Conservation (phyloP, 2,888 invertebrate species). For the Xylota sylvarum region DNA sequence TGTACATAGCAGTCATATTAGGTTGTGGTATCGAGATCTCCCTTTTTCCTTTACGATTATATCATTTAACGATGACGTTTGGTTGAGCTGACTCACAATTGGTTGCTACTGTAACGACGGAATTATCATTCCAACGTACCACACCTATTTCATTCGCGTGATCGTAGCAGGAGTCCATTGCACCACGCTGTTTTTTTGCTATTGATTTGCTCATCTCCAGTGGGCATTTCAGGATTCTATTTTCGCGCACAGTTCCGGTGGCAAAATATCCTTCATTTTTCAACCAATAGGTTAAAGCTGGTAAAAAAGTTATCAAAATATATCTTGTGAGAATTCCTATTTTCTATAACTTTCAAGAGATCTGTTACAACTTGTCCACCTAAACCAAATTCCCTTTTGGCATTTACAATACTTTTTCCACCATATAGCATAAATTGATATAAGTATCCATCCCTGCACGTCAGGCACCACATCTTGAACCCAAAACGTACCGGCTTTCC, state of each 20-base stretch:
- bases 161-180: slow-evolving; percentile 30
- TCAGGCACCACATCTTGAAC: slow-evolving; percentile 27
- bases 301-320: slow-evolving; percentile 39
- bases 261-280: slow-evolving; percentile 33
- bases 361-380: slow-evolving; percentile 15
- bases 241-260: slow-evolving; percentile 27
- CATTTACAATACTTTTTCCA: slow-evolving; percentile 12
- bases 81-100: slow-evolving; percentile 16
- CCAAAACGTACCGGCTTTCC: slow-evolving; percentile 14
- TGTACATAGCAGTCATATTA: too few relatives aligned
- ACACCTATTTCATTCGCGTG: slow-evolving; percentile 21
- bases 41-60: too few relatives aligned
- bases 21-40: too few relatives aligned
- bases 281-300: slow-evolving; percentile 27
- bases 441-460: slow-evolving; percentile 31
- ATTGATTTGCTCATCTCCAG: neutral
- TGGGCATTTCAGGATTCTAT: slow-evolving; percentile 37
- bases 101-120: slow-evolving; percentile 21
- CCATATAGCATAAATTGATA: slow-evolving; percentile 24
- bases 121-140: neutral
- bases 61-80: too few relatives aligned
- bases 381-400: slow-evolving; percentile 16
- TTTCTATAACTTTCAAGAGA: slow-evolving; percentile 20
- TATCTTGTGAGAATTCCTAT: neutral
- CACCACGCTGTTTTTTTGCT: slow-evolving; percentile 29